phyloP scores from a whole-genome alignment of 2,797 vertebrate species.

The Catamblyrhynchus diadema region DNA sequence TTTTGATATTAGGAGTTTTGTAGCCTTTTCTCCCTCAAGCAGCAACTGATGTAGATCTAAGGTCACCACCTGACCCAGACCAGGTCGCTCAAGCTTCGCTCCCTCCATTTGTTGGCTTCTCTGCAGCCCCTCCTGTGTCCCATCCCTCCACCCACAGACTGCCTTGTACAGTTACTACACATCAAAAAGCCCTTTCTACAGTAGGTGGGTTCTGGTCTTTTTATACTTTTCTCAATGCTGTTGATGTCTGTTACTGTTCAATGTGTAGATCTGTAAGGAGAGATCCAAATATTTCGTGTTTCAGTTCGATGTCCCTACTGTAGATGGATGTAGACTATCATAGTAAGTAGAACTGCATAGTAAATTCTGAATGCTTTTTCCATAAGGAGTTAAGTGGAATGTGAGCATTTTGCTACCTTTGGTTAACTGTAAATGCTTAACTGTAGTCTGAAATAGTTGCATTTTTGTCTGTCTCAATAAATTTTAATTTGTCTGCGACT shows the following conservation, averaged over 20 bases:
- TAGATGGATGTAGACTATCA: constrained; percentile 75
- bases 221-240: constrained; percentile 79
- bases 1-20: constrained; percentile 61
- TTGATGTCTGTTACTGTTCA: constrained; percentile 71
- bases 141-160: constrained; percentile 49
- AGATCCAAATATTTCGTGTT: constrained; percentile 75
- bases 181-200: constrained; percentile 76
- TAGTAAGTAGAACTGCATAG: constrained; percentile 75
- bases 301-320: constrained; percentile 81
- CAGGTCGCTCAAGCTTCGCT: constrained; percentile 24
- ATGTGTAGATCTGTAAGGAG: constrained; percentile 70
- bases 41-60: constrained; percentile 19
- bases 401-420: constrained; percentile 80
- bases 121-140: constrained; percentile 38
- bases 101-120: constrained; percentile 33
- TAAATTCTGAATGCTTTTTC: constrained; percentile 79
- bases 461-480: constrained; percentile 87
- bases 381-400: constrained; percentile 81
- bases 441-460: constrained; percentile 78
- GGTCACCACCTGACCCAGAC: background rate
- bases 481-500: constrained; percentile 83
- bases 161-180: constrained; percentile 70
- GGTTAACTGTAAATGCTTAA: constrained; percentile 80
- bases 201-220: constrained; percentile 79
- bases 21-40: constrained; percentile 10